Evolutionary conservation across 1,140 invertebrate species (phyloP), one percentile per base, ranked within the genome.

Genomic region (Potamilus streckersoni): DNA sequence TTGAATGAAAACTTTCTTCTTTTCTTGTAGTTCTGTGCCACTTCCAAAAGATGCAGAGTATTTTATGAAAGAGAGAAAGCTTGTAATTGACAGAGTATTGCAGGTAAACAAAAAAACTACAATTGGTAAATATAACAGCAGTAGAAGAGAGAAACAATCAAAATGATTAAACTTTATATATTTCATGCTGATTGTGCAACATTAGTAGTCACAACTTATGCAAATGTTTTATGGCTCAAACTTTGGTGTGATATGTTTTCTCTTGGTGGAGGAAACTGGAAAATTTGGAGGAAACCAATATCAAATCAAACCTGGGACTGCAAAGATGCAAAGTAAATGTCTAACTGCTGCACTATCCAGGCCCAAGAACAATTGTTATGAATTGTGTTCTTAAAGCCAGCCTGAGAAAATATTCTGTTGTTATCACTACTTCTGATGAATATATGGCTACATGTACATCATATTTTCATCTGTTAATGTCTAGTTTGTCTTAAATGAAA

Each of bases 11-110:
- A 8, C 0, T 31, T 20, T 2, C 17, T 66, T 66, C 64, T 20
- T 55, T 74, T 64, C 61, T 86, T 84, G 62, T 74, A 89, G 88
- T 66, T 87, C 88, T 61, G 82, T 89, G 16, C 82, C 84, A 20
- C 67, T 88, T 38, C 87, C 88, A 63, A 86, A 83, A 77, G 82
- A 84, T 79, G 79, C 82, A 19, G 79, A 80, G 15, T 82, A 87
- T 75, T 89, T 85, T 68, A 75, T 78, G 57, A 74, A 70, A 63
- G 85, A 87, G 70, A 81, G 87, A 71, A 85, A 85, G 72, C 70
- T 83, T 17, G 79, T 87, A 17, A 83, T 89, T 56, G 80, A 88
- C 66, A 81, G 88, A 73, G 75, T 82, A 31, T 64, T 88, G 61
- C 79, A 86, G 79, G 87, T 89, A 80, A 71, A 63, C n/a, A 49